Evolutionary conservation across 2,888 invertebrate genomes (phyloP), one percentile per base, ranked within the genome.

Genomic region (Drosophila setosimentum): DNA sequence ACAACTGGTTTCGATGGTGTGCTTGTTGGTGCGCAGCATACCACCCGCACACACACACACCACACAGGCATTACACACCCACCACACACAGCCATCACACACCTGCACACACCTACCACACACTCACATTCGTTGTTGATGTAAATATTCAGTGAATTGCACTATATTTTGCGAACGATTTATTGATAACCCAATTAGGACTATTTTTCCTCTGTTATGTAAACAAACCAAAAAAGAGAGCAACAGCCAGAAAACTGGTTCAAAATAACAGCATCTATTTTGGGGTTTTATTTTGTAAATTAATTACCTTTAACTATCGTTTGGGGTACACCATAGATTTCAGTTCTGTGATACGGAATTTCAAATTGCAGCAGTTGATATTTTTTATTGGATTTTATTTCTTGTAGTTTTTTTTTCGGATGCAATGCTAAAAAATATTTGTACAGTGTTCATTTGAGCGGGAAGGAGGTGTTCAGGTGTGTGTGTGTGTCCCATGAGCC

Each of bases 151-250:
- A 59, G 62, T 60, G 78, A 83, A 82, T 80, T 70, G 75, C 62
- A 58, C 73, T 81, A 73, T 74, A 80, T 83, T 78, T 83, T 51
- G 65, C 58, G 49, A 71, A 70, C 75, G 76, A 85, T 86, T 86
- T 86, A 76, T 82, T 74, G 83, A 80, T 78, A 83, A 83, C 78
- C 73, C 73, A 85, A 86, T 86, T 81, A 80, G 68, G 76, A 67
- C 50, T 72, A 71, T 73, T 78, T 85, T 85, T 60, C 33, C 57
- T 51, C 62, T 64, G 68, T 49, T 78, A 59, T 76, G 66, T 66
- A 69, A 80, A 80, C 74, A 67, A 66, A n/a, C 58, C 60, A 63
- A 61, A 63, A 68, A 57, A 50, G 48, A 45, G 42, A 45, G 33
- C 55, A 68, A 69, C 50, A 61, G 42, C 29, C 49, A 33, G 27